Evolutionary conservation across 2,888 invertebrate species (phyloP).

Genomic region (Melanophora roralis): DNA sequence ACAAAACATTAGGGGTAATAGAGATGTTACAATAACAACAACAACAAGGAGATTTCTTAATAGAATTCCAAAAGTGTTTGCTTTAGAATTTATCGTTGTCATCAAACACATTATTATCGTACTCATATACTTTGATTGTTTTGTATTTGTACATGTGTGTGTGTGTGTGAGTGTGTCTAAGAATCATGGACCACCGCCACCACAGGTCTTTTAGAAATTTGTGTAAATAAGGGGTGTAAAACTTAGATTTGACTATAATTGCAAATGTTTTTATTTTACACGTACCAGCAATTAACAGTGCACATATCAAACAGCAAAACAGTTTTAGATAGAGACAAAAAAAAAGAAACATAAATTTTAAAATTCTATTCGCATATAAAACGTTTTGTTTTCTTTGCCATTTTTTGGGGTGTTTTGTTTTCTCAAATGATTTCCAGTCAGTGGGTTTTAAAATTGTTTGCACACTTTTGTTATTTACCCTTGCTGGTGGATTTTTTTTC

Average conservation of each 20-base stretch:
- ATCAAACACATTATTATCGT: background rate
- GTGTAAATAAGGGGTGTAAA: conserved; percentile 49
- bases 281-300: conserved; percentile 48
- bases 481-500: background rate
- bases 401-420: conserved; percentile 40
- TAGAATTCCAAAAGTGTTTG: conserved; percentile 47
- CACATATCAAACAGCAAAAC: conserved; percentile 51
- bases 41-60: conserved; percentile 31
- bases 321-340: conserved; percentile 5
- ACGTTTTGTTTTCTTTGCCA: conserved; percentile 11
- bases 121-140: conserved; percentile 7
- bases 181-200: conserved; percentile 14
- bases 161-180: too few species aligned
- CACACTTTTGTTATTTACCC: conserved; percentile 35
- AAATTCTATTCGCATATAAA: conserved; percentile 6
- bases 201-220: conserved; percentile 3
- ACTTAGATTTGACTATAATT: conserved; percentile 65
- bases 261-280: conserved; percentile 64
- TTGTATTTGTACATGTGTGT: background rate
- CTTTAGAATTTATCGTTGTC: conserved; percentile 38
- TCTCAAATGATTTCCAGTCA: background rate
- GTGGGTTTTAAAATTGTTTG: conserved; percentile 32
- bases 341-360: conserved; percentile 13
- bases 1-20: conserved; percentile 27
- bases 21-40: background rate